Evolutionary conservation across 2,797 vertebrate genomes (phyloP), one percentile per base, ranked within the genome.

Genomic region (Malacoraja senta): DNA sequence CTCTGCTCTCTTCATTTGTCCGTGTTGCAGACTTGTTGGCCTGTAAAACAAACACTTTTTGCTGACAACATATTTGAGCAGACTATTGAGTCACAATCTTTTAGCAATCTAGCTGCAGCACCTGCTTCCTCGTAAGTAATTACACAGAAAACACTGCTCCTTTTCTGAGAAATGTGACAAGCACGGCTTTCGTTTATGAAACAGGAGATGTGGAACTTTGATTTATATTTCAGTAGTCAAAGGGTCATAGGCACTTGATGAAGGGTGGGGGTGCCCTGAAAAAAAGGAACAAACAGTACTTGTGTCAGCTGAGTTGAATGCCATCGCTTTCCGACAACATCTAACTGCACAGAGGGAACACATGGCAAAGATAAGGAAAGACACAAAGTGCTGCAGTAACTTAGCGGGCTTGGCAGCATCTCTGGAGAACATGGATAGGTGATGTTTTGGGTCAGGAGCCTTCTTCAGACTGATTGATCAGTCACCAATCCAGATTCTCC

Each of bases 41-140:
- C 90, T 72, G 90, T 44, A 53, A 76, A 92, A 58, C 65, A 24
- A 86, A 32, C 1, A 15, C 17, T 74, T 84, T 91, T 92, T 92
- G 71, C 68, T 92, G 90, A 92, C 90, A 92, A 92, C 35, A 92
- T 58, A 58, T 76, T 92, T 76, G 29, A 92, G 90, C 71, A 92
- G 26, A 72, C 35, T 7, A 29, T 92, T 76, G 90, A 92, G 90
- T 92, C 90, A 76, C 90, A 53, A 71, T 68, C 65, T 91, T 91
- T 71, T 17, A 71, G 65, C 21, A 61, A 91, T 91, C 90, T 92
- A 92, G 76, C 35, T 76, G 68, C 90, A 92, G 58, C 90, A 92
- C 71, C 90, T 92, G 68, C 38, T 92, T 92, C 90, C 90, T 92
- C 21, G 26, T 15, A 76, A 53, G 90, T 38, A 12, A 74, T 76